Evolutionary conservation across 2,797 vertebrate genomes (phyloP), one percentile per base, ranked within the genome.

Genomic region (Lepidocolaptes lacrymiger): DNA sequence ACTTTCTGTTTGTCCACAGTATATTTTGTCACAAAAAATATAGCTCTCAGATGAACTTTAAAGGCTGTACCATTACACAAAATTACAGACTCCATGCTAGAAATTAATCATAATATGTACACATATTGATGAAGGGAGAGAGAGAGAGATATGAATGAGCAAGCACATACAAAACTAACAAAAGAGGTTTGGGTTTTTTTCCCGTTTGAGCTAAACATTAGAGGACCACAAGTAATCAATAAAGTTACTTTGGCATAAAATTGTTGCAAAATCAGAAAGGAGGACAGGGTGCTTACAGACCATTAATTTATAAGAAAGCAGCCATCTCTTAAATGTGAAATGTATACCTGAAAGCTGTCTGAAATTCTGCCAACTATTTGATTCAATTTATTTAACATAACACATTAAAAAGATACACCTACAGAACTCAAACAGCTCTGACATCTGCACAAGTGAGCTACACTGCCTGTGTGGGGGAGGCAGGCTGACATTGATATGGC

Each of bases 301-400:
- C 58, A 69, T 78, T 68, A 52, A 75, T 55, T 89, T 89, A 64
- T 69, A 54, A 48, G 81, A 85, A 92, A 93, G 51, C 10, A 87
- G 48, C 9, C 9, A 41, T 46, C 18, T 80, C 16, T 26, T 30
- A 69, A 39, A 17, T 23, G 12, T 46, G 62, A 93, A 86, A 81
- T 43, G 4, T 88, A 84, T 93, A 81, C 69, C 48, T 91, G 73
- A 88, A 91, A 86, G 24, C 26, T 78, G 32, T 78, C 54, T 81
- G 69, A 95, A 87, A 69, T 81, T 61, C 85, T 91, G 62, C 52
- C 81, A 95, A 2, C 17, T 83, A 30, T 62, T 92, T 92, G 62
- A 80, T 73, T 66, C 3, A 55, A 54, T n/a, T 80, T 88, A 64
- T 58, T 96, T 89, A 87, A 41, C 43, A 85, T 27, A 22, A 24